Evolutionary conservation across 2,113 vertebrate species (phyloP), one percentile per base, ranked within the genome.

Genomic region (Eolophus roseicapilla): DNA sequence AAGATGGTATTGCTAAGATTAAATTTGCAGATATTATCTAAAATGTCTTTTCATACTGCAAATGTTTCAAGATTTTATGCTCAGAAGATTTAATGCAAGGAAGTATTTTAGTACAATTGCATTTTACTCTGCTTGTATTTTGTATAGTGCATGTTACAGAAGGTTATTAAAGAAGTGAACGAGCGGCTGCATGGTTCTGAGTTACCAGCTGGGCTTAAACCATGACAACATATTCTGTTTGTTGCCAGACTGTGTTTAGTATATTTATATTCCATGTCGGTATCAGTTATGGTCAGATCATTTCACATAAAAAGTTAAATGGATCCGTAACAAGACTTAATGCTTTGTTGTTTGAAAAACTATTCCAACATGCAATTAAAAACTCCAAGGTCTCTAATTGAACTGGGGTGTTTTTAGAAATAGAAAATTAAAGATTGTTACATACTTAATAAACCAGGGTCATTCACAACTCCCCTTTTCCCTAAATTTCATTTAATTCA

Each of bases 261-360:
- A 76, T 82, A 86, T 93, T 97, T 78, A 69, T 95, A 95, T 88
- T 96, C 82, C 63, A 65, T 86, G 82, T 92, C 76, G 47, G 76
- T 39, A 85, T 92, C 88, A 39, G 68, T 94, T 92, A 90, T 41
- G 62, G 43, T 92, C 69, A 94, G 92, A 94, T 95, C 77, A 96
- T 82, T 92, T 65, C 79, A 82, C 63, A 84, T 81, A 80, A 93
- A 90, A 93, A 82, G 57, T 85, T 33, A 86, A 94, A 92, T 64
- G 80, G 77, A 89, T 92, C 65, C 12, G 8, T 88, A 96, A 88
- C 10, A 39, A 88, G 83, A 80, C 55, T 84, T 88, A 89, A 89
- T 74, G 50, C 79, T 88, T 81, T 80, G 90, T 75, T 92, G 82
- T 90, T 85, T 82, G 78, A 88, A 95, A 96, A 92, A 39, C 41